Conservation (phyloP, 2,797 vertebrate genomes). For the Calcarius lapponicus region DNA sequence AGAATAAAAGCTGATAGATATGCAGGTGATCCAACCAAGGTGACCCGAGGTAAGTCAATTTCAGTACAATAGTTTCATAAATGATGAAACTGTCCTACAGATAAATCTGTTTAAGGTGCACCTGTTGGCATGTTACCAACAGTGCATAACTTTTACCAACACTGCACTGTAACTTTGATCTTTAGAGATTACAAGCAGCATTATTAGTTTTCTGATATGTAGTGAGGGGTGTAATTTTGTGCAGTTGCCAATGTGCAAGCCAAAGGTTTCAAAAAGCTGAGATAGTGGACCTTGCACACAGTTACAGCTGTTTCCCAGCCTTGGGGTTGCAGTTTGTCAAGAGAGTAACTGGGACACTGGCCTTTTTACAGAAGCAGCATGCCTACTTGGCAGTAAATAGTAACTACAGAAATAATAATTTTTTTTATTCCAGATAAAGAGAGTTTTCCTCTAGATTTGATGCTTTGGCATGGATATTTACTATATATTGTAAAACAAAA, state of each 20-base stretch:
- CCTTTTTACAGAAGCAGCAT: neutral
- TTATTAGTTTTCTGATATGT: constrained; percentile 30
- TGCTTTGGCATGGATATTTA: neutral
- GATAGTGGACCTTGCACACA: neutral
- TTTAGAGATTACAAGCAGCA: neutral
- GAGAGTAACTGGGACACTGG: neutral
- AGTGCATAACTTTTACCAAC: neutral
- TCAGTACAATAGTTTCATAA: neutral
- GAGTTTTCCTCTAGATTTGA: neutral
- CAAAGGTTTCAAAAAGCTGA: constrained; percentile 26
- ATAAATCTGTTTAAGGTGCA: neutral
- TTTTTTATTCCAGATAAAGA: neutral
- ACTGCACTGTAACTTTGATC: neutral
- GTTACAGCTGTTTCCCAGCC: constrained; percentile 16
- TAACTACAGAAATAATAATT: neutral
- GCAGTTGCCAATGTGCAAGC: neutral
- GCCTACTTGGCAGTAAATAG: neutral
- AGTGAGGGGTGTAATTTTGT: constrained; percentile 1
- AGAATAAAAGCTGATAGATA: neutral
- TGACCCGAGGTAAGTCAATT: neutral
- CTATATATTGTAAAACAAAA: neutral
- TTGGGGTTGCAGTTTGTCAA: neutral
- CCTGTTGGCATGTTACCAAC: neutral
- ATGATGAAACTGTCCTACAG: neutral
- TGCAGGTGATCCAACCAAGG: neutral